Conservation (phyloP, 2,797 vertebrate genomes). For the Acanthornis magna region DNA sequence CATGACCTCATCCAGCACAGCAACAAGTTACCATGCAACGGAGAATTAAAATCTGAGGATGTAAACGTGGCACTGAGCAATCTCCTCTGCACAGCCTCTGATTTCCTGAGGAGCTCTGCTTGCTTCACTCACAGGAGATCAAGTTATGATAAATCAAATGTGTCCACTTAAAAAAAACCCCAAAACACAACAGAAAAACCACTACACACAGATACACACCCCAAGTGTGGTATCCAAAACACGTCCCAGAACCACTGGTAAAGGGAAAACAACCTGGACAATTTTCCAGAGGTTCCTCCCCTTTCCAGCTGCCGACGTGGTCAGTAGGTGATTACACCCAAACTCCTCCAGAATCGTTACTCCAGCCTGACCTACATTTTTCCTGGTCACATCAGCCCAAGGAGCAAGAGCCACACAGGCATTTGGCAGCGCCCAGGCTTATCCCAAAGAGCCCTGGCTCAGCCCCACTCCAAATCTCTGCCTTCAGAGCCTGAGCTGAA, state of each 20-base stretch:
- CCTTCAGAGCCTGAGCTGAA: background rate
- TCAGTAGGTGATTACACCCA: background rate
- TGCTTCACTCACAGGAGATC: background rate
- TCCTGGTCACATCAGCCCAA: fast-evolving
- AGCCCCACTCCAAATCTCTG: background rate
- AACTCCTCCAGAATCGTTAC: fast-evolving
- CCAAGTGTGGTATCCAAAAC: fast-evolving
- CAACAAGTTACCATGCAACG: background rate
- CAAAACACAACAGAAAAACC: background rate
- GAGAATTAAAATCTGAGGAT: background rate
- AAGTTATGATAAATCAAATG: fast-evolving
- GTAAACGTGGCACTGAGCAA: background rate
- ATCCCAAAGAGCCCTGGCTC: background rate
- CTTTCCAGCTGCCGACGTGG: background rate
- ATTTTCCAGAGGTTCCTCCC: background rate
- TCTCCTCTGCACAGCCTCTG: background rate
- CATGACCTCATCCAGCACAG: background rate
- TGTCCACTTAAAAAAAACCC: background rate
- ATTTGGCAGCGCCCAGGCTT: background rate
- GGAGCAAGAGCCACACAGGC: background rate
- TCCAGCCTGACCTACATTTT: background rate
- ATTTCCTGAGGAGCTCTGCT: background rate
- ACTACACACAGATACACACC: too few relatives aligned
- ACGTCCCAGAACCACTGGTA: background rate
- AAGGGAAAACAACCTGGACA: background rate